Conservation (phyloP, 2,113 vertebrate genomes). For the Lycocorax pyrrhopterus region DNA sequence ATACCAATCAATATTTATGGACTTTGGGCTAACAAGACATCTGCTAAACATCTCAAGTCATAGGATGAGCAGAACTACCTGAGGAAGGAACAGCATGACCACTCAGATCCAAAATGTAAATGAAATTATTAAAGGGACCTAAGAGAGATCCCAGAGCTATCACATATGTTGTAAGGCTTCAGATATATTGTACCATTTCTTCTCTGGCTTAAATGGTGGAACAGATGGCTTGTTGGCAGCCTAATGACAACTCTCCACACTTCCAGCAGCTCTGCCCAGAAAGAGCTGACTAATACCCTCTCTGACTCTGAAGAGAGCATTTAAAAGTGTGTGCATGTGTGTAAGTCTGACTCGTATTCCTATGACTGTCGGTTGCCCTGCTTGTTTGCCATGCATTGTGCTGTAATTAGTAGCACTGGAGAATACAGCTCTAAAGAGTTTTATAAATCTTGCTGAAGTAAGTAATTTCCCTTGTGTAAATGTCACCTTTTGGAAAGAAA, state of each 20-base stretch:
- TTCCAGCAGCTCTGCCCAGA: neutral
- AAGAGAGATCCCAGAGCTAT: neutral
- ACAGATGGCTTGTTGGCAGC: neutral
- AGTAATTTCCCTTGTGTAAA: conserved; percentile 19
- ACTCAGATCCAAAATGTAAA: neutral
- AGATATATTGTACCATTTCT: neutral
- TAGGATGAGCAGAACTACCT: neutral
- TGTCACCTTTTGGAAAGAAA: conserved; percentile 40
- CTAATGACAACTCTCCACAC: neutral
- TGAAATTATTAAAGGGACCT: neutral
- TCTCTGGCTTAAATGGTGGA: neutral
- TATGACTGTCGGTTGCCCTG: neutral
- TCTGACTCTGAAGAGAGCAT: neutral
- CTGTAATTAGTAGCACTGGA: conserved; percentile 6
- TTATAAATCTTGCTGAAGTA: conserved; percentile 30
- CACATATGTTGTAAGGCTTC: neutral
- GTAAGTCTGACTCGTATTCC: neutral
- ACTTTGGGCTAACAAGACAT: neutral
- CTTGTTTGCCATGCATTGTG: neutral
- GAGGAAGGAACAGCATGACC: neutral
- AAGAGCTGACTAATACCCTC: neutral
- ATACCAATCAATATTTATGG: neutral
- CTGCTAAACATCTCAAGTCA: neutral
- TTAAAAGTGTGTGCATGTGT: neutral
- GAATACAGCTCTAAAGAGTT: neutral